Conservation (phyloP, 2,113 vertebrate genomes). For the Australoheros scitulus region DNA sequence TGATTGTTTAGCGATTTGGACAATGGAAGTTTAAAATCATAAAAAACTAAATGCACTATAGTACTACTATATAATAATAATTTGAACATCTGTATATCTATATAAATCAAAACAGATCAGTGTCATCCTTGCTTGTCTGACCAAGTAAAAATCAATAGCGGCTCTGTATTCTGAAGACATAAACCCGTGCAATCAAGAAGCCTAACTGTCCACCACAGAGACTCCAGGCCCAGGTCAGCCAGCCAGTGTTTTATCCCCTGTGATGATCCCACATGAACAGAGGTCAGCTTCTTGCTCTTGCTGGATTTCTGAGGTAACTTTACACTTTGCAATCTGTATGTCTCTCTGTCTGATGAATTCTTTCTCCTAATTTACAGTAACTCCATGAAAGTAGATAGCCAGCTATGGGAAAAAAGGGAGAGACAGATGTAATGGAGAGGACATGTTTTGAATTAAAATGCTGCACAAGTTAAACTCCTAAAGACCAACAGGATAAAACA, state of each 20-base stretch:
- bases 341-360: not conserved
- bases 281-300: constrained; percentile 15
- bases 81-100: not conserved
- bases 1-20: not conserved
- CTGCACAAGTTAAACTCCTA: not conserved
- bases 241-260: constrained; percentile 13
- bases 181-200: constrained; percentile 22
- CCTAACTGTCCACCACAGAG: constrained; percentile 10
- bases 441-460: not conserved
- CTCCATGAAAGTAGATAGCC: not conserved
- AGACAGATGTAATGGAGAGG: not conserved
- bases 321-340: not conserved
- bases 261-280: constrained; percentile 22
- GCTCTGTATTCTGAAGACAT: constrained; percentile 44
- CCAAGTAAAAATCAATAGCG: constrained; percentile 26
- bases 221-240: not conserved
- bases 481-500: not conserved
- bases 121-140: not conserved
- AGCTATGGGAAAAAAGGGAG: not conserved
- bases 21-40: not conserved
- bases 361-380: not conserved
- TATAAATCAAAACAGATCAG: not conserved
- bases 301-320: not conserved
- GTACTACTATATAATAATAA: not conserved
- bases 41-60: not conserved